These are phyloP conservation scores for Ectropis crepuscularia DNA, from an alignment of 2,888 invertebrate genomes.

Conservation along the genomic window DNA sequence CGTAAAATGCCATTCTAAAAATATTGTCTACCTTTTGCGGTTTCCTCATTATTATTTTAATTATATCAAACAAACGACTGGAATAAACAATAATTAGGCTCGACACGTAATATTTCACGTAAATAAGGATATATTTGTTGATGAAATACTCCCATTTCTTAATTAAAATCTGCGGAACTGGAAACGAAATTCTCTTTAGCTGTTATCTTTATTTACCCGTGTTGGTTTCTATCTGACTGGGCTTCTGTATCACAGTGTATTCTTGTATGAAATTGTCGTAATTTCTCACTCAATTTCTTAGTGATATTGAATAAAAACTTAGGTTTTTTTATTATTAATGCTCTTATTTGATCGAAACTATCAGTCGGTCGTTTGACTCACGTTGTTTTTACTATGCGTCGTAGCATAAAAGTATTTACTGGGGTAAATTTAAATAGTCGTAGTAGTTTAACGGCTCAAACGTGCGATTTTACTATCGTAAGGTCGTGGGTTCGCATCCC, in stretches of 20 bases:
- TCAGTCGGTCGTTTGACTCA: too few relatives aligned
- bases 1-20: conserved; percentile 12
- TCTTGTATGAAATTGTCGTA: conserved; percentile 39
- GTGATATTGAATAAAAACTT: not conserved
- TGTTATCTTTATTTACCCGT: conserved; percentile 39
- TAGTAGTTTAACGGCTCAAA: too few relatives aligned
- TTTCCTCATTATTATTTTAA: conserved; percentile 35
- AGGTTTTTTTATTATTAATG: too few relatives aligned
- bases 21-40: conserved; percentile 29
- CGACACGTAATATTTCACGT: conserved; percentile 51
- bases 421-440: too few relatives aligned
- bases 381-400: too few relatives aligned
- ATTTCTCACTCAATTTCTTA: conserved; percentile 43
- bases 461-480: too few relatives aligned
- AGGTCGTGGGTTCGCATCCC: too few relatives aligned
- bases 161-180: conserved; percentile 61
- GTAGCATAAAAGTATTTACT: too few relatives aligned
- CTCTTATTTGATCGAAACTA: too few relatives aligned
- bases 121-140: conserved; percentile 47
- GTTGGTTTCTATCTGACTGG: conserved; percentile 39
- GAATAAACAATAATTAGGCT: conserved; percentile 51
- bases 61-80: conserved; percentile 45
- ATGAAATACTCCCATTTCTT: conserved; percentile 50
- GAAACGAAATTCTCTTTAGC: conserved; percentile 49
- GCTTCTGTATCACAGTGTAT: conserved; percentile 39